Conservation (phyloP, 2,888 invertebrate species). For the Microdon myrmicae region DNA sequence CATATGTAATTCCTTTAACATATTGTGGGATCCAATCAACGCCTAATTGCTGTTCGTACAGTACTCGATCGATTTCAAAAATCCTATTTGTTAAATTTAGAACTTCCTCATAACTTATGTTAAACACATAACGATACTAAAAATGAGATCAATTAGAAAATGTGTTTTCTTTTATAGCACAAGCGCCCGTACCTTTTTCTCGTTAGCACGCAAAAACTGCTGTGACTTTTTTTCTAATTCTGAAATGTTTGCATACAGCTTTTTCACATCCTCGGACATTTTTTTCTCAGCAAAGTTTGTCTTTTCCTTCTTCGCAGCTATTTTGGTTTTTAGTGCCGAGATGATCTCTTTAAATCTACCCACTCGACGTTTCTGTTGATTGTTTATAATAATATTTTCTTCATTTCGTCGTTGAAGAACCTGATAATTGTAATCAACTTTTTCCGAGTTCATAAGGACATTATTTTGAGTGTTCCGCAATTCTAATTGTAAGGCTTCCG, state of each 20-base stretch:
- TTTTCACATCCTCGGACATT: slow-evolving; percentile 75
- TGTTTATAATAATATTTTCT: slow-evolving; percentile 82
- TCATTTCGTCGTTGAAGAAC: slow-evolving; percentile 87
- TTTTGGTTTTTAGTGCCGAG: slow-evolving; percentile 73
- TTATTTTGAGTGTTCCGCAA: slow-evolving; percentile 81
- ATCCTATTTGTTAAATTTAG: slow-evolving; percentile 69
- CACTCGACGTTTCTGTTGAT: slow-evolving; percentile 80
- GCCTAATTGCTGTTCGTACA: slow-evolving; percentile 74
- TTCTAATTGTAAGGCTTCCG: slow-evolving; percentile 81
- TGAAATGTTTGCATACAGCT: slow-evolving; percentile 73
- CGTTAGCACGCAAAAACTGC: slow-evolving; percentile 73
- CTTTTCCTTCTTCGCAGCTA: slow-evolving; percentile 74
- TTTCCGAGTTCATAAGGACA: slow-evolving; percentile 86
- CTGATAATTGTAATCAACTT: slow-evolving; percentile 90
- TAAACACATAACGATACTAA: slow-evolving; percentile 69
- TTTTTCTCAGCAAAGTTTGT: slow-evolving; percentile 75
- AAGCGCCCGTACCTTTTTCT: slow-evolving; percentile 72
- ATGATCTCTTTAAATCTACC: slow-evolving; percentile 81
- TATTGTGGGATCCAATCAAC: slow-evolving; percentile 70
- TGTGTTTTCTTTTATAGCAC: too few relatives aligned
- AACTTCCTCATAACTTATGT: slow-evolving; percentile 71
- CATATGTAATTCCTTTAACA: slow-evolving; percentile 36
- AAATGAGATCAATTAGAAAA: slow-evolving; percentile 1
- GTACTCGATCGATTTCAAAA: slow-evolving; percentile 70
- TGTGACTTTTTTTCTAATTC: slow-evolving; percentile 78